phyloP scores from a whole-genome alignment of 2,113 vertebrate genomes.

The Nothocercus julius region DNA sequence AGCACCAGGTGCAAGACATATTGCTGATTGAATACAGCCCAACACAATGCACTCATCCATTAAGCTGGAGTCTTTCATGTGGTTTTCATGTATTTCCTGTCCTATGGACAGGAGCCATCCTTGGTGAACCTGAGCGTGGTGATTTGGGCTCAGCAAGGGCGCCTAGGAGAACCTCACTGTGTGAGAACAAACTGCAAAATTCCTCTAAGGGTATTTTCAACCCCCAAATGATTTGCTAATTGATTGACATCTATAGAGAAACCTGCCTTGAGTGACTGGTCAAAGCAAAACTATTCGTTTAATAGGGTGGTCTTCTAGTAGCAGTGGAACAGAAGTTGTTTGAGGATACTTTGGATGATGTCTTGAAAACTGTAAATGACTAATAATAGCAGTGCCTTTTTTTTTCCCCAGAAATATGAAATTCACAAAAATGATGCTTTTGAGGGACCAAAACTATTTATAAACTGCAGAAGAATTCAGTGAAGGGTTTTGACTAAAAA shows the following conservation, averaged over 20 bases:
- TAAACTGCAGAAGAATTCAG: constrained; percentile 67
- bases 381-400: constrained; percentile 33
- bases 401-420: constrained; percentile 37
- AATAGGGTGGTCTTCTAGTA: not conserved
- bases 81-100: fast-evolving
- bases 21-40: not conserved
- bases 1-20: not conserved
- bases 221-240: not conserved
- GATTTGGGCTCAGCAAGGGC: not conserved
- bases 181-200: not conserved
- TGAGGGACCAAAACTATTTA: constrained; percentile 68
- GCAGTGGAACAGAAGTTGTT: not conserved
- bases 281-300: not conserved
- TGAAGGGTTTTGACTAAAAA: constrained; percentile 68
- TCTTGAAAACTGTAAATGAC: constrained; percentile 25
- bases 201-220: not conserved
- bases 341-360: constrained; percentile 41
- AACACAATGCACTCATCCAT: fast-evolving
- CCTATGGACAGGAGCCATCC: not conserved
- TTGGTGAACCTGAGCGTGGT: not conserved
- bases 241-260: constrained; percentile 9
- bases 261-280: not conserved
- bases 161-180: not conserved
- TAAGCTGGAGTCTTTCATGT: not conserved
- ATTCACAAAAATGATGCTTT: constrained; percentile 62